Percentiles rank a stretch among this genome's conserved stretches.
phyloP scores from a whole-genome alignment of 2,888 invertebrate species.

The Ischnura elegans region DNA sequence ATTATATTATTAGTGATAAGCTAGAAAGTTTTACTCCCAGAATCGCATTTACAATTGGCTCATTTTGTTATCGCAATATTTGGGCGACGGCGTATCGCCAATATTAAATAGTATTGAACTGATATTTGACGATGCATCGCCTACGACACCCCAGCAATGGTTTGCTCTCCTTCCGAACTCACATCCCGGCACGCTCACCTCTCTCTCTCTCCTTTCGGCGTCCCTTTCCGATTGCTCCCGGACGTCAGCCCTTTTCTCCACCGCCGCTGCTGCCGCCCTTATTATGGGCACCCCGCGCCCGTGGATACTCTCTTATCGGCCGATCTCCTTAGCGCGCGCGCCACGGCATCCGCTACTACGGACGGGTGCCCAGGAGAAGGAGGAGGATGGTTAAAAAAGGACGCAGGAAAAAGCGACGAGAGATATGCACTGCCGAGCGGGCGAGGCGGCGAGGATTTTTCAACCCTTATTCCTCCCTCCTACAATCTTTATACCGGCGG shows the following conservation, averaged over 20 bases:
- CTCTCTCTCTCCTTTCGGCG: too few species aligned
- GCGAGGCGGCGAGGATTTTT: neutral
- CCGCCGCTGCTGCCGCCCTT: neutral
- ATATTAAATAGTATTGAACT: too few species aligned
- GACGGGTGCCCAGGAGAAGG: neutral
- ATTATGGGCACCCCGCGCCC: conserved; percentile 17
- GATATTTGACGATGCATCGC: too few species aligned
- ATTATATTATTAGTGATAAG: too few species aligned
- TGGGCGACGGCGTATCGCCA: too few species aligned
- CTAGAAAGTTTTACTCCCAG: too few species aligned
- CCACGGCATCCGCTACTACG: neutral
- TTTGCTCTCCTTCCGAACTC: neutral
- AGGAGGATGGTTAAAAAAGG: neutral
- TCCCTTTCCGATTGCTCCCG: neutral
- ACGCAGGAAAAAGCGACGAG: neutral
- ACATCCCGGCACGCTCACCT: neutral
- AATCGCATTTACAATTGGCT: too few species aligned
- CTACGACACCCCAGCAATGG: too few species aligned
- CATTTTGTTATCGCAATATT: too few species aligned
- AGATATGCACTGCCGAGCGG: neutral
- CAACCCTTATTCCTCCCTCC: neutral
- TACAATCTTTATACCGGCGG: neutral
- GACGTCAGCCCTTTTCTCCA: neutral
- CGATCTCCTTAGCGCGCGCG: neutral
- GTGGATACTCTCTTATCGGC: neutral